A percentile compares a stretch with the other conserved stretches of the same genome.
These are phyloP conservation scores for Salticus scenicus DNA, from an alignment of 2,888 invertebrate species.

Conservation along the genomic window DNA sequence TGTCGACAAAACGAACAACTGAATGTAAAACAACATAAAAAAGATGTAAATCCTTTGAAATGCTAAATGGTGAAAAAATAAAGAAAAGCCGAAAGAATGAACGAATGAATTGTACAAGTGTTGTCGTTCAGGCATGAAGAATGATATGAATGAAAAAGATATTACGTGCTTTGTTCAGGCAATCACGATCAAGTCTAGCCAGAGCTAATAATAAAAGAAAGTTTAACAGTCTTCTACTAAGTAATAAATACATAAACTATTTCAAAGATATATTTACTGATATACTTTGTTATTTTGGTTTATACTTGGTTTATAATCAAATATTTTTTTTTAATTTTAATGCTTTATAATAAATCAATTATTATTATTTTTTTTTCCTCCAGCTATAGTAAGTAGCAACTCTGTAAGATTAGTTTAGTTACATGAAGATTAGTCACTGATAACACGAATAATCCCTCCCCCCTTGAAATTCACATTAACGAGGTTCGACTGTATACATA, in stretches of 20 bases:
- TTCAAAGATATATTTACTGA: no score
- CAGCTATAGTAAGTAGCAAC: no score
- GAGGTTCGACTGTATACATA: no score
- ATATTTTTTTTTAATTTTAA: no score
- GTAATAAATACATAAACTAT: neutral
- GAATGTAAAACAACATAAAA: neutral
- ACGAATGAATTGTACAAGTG: neutral
- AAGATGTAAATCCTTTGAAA: neutral
- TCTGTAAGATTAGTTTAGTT: no score
- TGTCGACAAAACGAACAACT: neutral
- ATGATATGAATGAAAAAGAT: conserved; percentile 11
- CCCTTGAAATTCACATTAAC: no score
- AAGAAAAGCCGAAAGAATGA: neutral
- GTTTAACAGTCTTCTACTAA: neutral
- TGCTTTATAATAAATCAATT: no score
- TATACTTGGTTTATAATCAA: no score
- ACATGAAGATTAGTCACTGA: no score
- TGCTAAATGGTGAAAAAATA: neutral
- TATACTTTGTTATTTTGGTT: no score
- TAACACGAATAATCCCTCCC: no score
- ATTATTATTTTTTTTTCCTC: no score
- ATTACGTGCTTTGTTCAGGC: conserved; percentile 20
- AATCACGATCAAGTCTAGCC: conserved; percentile 11
- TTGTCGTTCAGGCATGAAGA: neutral
- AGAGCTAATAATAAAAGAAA: neutral